A percentile compares a stretch with the other conserved stretches of the same genome.
These are phyloP conservation scores for Pomatostomus ruficeps DNA, from an alignment of 2,113 vertebrate genomes.

Conservation along the genomic window DNA sequence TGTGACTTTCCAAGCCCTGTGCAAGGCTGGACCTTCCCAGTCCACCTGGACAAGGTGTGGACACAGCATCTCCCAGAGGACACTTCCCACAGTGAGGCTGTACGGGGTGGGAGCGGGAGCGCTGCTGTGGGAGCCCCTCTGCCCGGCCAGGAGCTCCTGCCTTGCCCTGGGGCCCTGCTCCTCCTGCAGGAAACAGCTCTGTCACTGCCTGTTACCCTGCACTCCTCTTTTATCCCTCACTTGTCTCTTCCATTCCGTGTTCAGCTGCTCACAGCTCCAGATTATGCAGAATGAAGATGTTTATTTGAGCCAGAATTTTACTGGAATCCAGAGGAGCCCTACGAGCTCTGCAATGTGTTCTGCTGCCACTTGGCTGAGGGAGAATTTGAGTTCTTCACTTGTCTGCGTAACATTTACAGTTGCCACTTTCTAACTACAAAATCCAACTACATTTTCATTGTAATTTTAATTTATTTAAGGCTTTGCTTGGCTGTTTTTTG, in stretches of 20 bases:
- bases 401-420: background rate
- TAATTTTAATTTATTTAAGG: background rate
- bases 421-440: background rate
- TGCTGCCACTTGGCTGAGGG: background rate
- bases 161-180: background rate
- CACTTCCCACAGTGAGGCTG: background rate
- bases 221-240: background rate
- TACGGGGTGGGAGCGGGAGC: background rate
- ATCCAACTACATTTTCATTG: background rate
- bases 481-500: background rate
- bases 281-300: conserved; percentile 26
- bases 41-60: background rate
- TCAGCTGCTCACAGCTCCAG: background rate
- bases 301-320: background rate
- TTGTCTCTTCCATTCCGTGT: background rate
- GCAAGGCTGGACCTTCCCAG: background rate
- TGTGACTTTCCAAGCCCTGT: background rate
- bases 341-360: background rate
- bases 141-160: background rate
- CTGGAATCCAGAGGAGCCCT: background rate
- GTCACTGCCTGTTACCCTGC: background rate
- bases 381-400: background rate
- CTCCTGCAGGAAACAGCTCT: background rate
- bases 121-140: background rate
- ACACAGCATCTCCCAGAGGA: background rate